Conservation (phyloP, 2,888 invertebrate species). For the Agriopis leucophaearia region DNA sequence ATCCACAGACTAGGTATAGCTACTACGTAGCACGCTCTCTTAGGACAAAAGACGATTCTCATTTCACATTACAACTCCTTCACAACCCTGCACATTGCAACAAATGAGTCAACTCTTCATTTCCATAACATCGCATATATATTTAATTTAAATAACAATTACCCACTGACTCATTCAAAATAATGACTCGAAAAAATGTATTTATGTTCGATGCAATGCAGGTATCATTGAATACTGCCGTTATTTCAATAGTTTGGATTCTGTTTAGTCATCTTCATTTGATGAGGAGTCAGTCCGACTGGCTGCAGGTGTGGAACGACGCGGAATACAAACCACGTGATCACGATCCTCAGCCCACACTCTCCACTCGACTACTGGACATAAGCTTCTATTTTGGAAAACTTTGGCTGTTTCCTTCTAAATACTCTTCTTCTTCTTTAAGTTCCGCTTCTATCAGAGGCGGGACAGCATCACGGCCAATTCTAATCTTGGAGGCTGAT, state of each 20-base stretch:
- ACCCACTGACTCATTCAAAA: slow-evolving; percentile 34
- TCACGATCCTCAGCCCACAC: not conserved
- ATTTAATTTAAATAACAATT: slow-evolving; percentile 49
- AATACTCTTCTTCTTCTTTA: too few relatives aligned
- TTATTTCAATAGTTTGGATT: slow-evolving; percentile 26
- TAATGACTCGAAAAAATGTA: slow-evolving; percentile 42
- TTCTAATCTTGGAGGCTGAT: too few relatives aligned
- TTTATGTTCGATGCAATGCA: slow-evolving; percentile 22
- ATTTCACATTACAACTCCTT: not conserved
- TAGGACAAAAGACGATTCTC: not conserved
- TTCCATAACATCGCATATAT: slow-evolving; percentile 43
- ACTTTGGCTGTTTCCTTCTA: too few relatives aligned
- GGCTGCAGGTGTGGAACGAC: slow-evolving; percentile 9
- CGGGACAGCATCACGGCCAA: too few relatives aligned
- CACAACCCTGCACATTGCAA: not conserved
- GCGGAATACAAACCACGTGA: not conserved
- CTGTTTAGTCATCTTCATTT: slow-evolving; percentile 29
- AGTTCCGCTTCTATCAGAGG: too few relatives aligned
- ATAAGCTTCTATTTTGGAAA: not conserved
- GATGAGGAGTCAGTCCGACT: slow-evolving; percentile 20
- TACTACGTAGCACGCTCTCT: too few relatives aligned
- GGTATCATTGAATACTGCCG: slow-evolving; percentile 28
- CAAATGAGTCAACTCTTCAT: slow-evolving; percentile 34
- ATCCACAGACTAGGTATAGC: too few relatives aligned
- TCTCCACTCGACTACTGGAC: not conserved